Base-by-base conservation (phyloP, 2,113 vertebrate genomes). In the Crotalus horridus region DNA sequence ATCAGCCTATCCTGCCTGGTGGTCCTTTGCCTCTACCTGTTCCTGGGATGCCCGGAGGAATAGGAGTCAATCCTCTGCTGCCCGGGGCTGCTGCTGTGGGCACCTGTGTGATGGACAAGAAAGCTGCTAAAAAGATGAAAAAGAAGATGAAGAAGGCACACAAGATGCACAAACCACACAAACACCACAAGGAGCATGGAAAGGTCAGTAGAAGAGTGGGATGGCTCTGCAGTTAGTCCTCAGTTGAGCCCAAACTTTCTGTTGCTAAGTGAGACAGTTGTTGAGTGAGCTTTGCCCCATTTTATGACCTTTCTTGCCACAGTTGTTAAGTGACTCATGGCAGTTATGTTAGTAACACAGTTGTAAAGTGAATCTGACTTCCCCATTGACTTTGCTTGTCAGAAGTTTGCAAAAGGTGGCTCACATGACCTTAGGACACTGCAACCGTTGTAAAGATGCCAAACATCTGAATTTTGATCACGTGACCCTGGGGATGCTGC, bases 81-180 rank as follows among this genome's bases (percentile, higher is more conserved):
- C 97, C 96, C 2, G 98, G 97, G 48, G 96, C 97, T 59, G 0
- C 97, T 48, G 94, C 89, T 56, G 96, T 97, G 53, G 93, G 97
- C 94, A 94, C 96, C 96, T 39, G 55, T 54, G 96, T 97, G 95
- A 93, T 64, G 90, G 93, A 98, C 93, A 98, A 98, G 97, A 99
- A 98, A 96, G 95, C 97, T 91, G 96, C 94, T 88, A 98, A 98
- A 95, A 99, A 98, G 97, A 95, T 97, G 96, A 97, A 93, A 94
- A 98, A 98, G 96, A 98, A 97, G 96, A 98, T 97, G 97, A 98
- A 98, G 97, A 98, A 98, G 95, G 97, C 92, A 26, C 97, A 98
- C 56, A 98, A 98, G 91, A 91, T 93, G 92, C 92, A 97, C 92
- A 97, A 97, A 91, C 95, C 97, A 2, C 97, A 97, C 51, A 96